Evolutionary conservation across 2,888 invertebrate species (phyloP).

Genomic region (Axea sp.): DNA sequence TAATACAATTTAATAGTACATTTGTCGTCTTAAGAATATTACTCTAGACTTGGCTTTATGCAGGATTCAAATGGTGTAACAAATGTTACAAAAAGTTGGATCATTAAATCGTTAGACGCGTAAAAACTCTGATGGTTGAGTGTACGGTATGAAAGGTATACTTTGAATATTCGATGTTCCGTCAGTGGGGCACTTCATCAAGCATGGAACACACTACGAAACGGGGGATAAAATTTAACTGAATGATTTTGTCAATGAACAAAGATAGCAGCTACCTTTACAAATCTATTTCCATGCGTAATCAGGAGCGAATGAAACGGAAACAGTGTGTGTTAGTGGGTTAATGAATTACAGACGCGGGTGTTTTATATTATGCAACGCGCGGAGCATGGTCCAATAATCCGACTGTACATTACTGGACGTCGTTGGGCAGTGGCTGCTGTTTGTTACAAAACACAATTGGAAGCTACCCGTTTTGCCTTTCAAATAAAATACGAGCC

Average conservation of each 20-base stretch:
- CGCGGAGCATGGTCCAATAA: slow-evolving; percentile 71
- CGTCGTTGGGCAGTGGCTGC: slow-evolving; percentile 66
- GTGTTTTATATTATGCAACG: slow-evolving; percentile 72
- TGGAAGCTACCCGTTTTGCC: slow-evolving; percentile 69
- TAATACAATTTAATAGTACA: too few species aligned
- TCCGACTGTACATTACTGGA: slow-evolving; percentile 72
- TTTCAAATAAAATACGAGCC: slow-evolving; percentile 76
- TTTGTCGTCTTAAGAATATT: too few species aligned
- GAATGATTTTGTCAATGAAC: slow-evolving; percentile 12
- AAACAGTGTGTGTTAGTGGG: slow-evolving; percentile 69
- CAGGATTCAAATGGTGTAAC: too few species aligned
- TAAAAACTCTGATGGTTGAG: too few species aligned
- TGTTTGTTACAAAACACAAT: slow-evolving; percentile 76
- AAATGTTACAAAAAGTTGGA: too few species aligned
- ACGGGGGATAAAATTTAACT: not conserved
- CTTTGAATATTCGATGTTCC: too few species aligned
- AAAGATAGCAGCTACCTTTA: slow-evolving; percentile 6
- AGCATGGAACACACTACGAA: too few species aligned
- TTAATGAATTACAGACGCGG: slow-evolving; percentile 74
- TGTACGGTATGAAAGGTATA: too few species aligned
- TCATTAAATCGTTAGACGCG: too few species aligned
- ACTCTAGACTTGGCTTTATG: too few species aligned
- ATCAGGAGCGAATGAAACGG: slow-evolving; percentile 64
- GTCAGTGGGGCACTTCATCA: too few species aligned
- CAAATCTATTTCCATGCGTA: slow-evolving; percentile 53